Evolutionary conservation across 2,797 vertebrate genomes (phyloP), one percentile per base, ranked within the genome.

Genomic region (Pangasius larnaudii): DNA sequence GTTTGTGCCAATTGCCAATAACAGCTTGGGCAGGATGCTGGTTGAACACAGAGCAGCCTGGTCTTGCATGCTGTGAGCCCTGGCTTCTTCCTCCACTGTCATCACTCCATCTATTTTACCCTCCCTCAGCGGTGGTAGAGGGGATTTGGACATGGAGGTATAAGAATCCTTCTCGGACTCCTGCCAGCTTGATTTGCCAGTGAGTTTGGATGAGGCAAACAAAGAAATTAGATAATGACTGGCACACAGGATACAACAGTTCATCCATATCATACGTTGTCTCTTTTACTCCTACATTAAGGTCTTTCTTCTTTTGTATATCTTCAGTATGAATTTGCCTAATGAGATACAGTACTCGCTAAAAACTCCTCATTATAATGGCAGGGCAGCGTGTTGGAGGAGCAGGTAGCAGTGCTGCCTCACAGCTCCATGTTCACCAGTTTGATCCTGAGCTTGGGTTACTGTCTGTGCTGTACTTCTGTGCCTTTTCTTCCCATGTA

Each of bases 1-100:
- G 93, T 95, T 93, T 92, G 84, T 91, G 83, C 85, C 89, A 85
- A 79, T 94, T 90, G 93, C 94, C 94, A 94, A 94, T 89, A 94
- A 91, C 91, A 90, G 88, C 92, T 84, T 87, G 7, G 33, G 86
- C 91, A 94, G 94, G 92, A 94, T 91, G 91, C 91, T 93, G 92
- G 91, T 92, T 91, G 33, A 78, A 58, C 67, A 6, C 18, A 1
- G 58, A 85, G 80, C 92, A 89, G 92, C 91, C 86, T 88, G 65
- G 22, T 59, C 53, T 51, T 0, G 24, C 18, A 18, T 49, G 39
- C 30, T 61, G 11, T 75, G 36, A 85, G 33, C 13, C 19, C 27
- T 89, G 87, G 39, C 71, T 49, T 80, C 59, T 83, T 65, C 6
- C 63, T 74, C 80, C 65, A 83, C 71, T 87, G 86, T 90, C 89